phyloP scores from a whole-genome alignment of 2,113 vertebrate genomes.

The Suricata suricatta region DNA sequence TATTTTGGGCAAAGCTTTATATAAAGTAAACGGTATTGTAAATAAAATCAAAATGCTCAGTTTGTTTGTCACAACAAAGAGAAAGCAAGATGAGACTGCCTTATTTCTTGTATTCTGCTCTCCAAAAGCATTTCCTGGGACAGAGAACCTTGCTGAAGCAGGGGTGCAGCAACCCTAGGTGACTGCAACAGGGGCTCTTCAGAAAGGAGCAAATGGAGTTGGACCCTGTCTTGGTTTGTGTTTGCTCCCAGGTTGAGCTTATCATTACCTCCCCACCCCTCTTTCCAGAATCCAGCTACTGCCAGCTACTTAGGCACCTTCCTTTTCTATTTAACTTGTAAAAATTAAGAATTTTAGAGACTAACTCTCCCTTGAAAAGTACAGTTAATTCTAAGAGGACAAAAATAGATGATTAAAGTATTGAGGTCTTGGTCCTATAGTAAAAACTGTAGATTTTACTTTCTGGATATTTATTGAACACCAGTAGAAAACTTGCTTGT shows the following conservation, averaged over 20 bases:
- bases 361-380: not conserved
- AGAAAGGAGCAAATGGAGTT: not conserved
- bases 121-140: not conserved
- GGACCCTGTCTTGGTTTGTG: not conserved
- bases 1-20: not conserved
- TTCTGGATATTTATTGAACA: not conserved
- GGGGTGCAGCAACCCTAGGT: not conserved
- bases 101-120: not conserved
- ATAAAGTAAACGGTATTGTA: not conserved
- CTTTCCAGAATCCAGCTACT: not conserved
- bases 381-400: not conserved
- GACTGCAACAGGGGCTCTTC: not conserved
- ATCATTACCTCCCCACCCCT: not conserved
- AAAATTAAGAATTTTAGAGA: not conserved
- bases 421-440: not conserved
- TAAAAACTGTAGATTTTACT: not conserved
- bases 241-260: not conserved
- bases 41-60: not conserved
- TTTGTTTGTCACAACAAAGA: constrained; percentile 8
- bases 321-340: not conserved
- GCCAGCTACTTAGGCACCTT: not conserved
- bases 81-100: not conserved
- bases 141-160: not conserved
- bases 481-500: not conserved
- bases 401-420: not conserved